These are phyloP conservation scores for Apolygus lucorum DNA, from an alignment of 1,140 invertebrate species.

Conservation along the genomic window DNA sequence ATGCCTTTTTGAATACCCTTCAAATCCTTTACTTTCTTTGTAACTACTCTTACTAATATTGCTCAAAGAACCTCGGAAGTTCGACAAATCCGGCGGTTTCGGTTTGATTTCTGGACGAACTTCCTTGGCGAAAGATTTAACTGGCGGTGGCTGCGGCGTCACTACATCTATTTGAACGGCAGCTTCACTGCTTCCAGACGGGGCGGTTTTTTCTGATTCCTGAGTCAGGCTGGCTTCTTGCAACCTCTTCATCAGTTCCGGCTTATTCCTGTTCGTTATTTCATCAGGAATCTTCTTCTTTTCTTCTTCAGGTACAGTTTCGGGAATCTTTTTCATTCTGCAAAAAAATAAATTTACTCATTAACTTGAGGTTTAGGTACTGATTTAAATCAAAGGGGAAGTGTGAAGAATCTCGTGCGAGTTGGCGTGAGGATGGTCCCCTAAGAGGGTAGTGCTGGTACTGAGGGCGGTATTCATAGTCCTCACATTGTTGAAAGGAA, in stretches of 20 bases:
- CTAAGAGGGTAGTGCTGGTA: too few relatives aligned
- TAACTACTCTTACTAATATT: neutral
- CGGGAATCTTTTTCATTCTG: neutral
- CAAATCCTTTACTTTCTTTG: neutral
- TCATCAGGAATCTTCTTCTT: neutral
- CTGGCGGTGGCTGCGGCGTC: too few relatives aligned
- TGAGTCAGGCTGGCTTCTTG: neutral
- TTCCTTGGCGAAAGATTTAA: too few relatives aligned
- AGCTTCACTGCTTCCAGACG: too few relatives aligned
- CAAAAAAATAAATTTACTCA: neutral
- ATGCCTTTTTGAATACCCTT: neutral
- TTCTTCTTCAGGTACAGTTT: neutral
- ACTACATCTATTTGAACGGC: too few relatives aligned
- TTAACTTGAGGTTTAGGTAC: too few relatives aligned
- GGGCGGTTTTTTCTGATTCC: neutral
- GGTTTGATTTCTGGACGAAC: constrained; percentile 1
- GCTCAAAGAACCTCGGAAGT: neutral
- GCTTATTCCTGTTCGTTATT: neutral
- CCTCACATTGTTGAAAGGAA: too few relatives aligned
- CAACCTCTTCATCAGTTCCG: neutral
- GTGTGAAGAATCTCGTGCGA: too few relatives aligned
- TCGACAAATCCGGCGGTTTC: neutral
- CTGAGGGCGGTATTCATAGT: too few relatives aligned
- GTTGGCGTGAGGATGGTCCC: too few relatives aligned
- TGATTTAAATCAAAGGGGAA: too few relatives aligned